Evolutionary conservation across 2,797 vertebrate genomes (phyloP).

Genomic region (Smutsia temminckii): DNA sequence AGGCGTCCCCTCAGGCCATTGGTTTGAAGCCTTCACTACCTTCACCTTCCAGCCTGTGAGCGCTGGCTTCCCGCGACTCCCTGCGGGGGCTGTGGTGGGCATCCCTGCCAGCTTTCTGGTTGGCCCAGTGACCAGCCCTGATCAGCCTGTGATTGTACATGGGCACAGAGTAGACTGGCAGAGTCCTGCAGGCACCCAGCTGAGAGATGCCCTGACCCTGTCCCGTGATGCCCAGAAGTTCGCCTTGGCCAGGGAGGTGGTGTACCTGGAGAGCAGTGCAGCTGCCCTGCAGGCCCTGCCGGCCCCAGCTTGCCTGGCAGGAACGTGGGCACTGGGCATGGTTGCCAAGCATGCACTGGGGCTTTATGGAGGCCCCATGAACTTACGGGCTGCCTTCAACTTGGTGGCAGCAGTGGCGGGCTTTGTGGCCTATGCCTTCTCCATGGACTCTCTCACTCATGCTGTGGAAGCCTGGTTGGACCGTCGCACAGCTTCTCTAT

Average conservation of each 20-base stretch:
- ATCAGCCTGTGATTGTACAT: constrained; percentile 88
- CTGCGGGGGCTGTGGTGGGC: constrained; percentile 90
- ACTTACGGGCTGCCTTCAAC: constrained; percentile 87
- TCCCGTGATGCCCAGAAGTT: constrained; percentile 92
- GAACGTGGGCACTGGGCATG: constrained; percentile 88
- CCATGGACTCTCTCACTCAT: constrained; percentile 87
- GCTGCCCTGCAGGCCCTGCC: constrained; percentile 87
- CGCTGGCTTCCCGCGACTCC: constrained; percentile 92
- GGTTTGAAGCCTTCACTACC: constrained; percentile 89
- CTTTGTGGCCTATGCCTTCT: constrained; percentile 87
- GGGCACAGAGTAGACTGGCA: constrained; percentile 90
- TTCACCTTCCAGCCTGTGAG: constrained; percentile 93
- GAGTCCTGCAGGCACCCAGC: constrained; percentile 84
- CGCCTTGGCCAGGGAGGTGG: constrained; percentile 91
- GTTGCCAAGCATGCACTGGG: constrained; percentile 89
- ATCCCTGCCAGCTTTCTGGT: constrained; percentile 93
- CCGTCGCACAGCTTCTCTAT: constrained; percentile 87
- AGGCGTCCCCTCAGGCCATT: constrained; percentile 76
- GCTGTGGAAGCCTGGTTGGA: constrained; percentile 91
- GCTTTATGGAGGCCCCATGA: constrained; percentile 84
- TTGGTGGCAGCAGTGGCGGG: constrained; percentile 84
- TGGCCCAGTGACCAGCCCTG: constrained; percentile 83
- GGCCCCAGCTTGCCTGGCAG: constrained; percentile 89
- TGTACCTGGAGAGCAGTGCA: constrained; percentile 85
- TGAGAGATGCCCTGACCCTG: constrained; percentile 90